Conservation (phyloP, 2,888 invertebrate species). For the Drosophila rubida region DNA sequence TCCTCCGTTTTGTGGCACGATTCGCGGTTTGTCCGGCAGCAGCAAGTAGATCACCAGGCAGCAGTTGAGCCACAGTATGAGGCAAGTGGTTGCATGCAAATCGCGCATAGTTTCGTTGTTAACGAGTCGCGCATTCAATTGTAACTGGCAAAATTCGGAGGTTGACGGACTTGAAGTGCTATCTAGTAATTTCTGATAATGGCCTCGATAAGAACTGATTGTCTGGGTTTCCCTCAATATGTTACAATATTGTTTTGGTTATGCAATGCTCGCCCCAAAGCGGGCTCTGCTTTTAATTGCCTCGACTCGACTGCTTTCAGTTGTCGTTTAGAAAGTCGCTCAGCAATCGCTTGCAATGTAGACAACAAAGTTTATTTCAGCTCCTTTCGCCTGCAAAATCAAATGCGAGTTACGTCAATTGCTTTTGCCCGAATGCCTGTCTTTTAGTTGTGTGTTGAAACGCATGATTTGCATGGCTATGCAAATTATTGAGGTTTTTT, state of each 20-base stretch:
- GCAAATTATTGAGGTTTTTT: constrained; percentile 62
- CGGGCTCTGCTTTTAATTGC: constrained; percentile 25
- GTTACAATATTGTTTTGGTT: not conserved
- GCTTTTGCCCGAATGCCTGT: constrained; percentile 26
- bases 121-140: not conserved
- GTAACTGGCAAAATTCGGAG: not conserved
- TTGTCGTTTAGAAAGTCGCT: constrained; percentile 56
- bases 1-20: not conserved
- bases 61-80: constrained; percentile 14
- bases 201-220: not conserved
- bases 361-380: constrained; percentile 28
- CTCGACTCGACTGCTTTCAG: constrained; percentile 52
- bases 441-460: constrained; percentile 2
- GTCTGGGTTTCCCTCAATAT: not conserved
- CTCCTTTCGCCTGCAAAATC: constrained; percentile 62
- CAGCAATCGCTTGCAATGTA: too few species aligned
- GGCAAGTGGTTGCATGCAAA: not conserved
- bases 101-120: too few species aligned
- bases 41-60: constrained; percentile 16
- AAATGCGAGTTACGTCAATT: constrained; percentile 64
- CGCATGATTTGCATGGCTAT: constrained; percentile 58
- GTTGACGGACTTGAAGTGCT: not conserved
- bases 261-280: not conserved
- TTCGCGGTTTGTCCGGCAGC: not conserved
- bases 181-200: not conserved